Evolutionary conservation across 2,888 invertebrate genomes (phyloP), one percentile per base, ranked within the genome.

Genomic region (Hirtodrosophila histrioides): DNA sequence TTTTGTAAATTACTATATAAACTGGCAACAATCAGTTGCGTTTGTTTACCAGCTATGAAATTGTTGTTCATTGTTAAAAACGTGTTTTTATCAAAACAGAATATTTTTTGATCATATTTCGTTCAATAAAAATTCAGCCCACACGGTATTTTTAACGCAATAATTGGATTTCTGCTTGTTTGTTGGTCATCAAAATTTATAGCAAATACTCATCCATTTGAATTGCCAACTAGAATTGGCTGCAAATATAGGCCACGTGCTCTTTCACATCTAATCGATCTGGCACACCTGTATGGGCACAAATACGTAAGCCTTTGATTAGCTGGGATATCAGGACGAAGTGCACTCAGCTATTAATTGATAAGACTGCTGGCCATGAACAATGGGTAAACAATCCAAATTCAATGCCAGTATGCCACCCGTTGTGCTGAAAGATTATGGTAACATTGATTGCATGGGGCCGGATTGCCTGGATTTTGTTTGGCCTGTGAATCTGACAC

Each of bases 401-500:
- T 7, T n/a, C 33, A 17, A 37, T 37, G 24, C 7, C 36, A 36
- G 17, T n/a, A 31, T 27, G 31, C 27, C 36, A 10, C 12, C n/a
- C 17, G 33, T 29, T 10, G 43, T 12, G 48, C 9, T 11, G 48
- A 10, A 53, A 44, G 44, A 73, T 51, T 65, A 72, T 44, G 57
- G 39, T n/a, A 39, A 27, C 43, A 33, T 49, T 56, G 57, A 58
- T 54, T 68, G 44, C 69, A 67, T 54, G 63, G 33, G 36, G 10
- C 17, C 1, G 51, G 51, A 56, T 76, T 60, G 62, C 39, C 40
- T 43, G 46, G 45, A 17, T 31, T 33, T 45, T 43, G 55, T 27
- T 27, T 27, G 27, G 27, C 17, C 17, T 78, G 61, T 65, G 75
- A 64, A 67, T 58, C 54, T 36, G 57, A 76, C 37, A 53, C 55